Base-by-base conservation (phyloP, 2,888 invertebrate genomes). In the Oxyscelio sp. region DNA sequence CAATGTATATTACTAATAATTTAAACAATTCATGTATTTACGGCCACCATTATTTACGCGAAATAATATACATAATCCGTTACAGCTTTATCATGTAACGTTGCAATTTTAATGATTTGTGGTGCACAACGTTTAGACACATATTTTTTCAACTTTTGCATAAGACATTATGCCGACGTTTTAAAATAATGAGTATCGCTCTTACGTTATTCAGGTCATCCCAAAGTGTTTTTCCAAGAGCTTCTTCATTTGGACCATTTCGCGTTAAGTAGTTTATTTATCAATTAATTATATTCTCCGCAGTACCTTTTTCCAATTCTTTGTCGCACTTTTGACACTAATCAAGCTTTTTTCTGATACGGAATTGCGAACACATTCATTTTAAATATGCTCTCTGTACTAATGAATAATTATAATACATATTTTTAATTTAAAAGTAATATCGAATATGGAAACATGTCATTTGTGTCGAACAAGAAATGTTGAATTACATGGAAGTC, bases 221-320 rank as follows among this genome's bases (percentile, higher is more conserved):
- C 79, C 63, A 79, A 79, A 79, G 48, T 78, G 78, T 78, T 78
- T 78, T 78, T 78, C 78, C 78, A 48, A 78, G 78, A 78, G 78
- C 34, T 45, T 78, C 70, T 54, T 68, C 70, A 22, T 78, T 68
- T 61, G 68, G 38, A 61, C 19, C 52, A 34, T 68, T 78, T 68
- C 34, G 24, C 11, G 63, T n/a, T 1, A 31, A 59, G 24, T 38
- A 13, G 17, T 45, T 70, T 70, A 59, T 43, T 43, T 19, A 54
- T 31, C 22, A 70, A 70, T 78, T 66, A 52, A 63, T 24, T 65
- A 22, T 19, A 24, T 50, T 34, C 27, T 50, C n/a, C 21, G 8
- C 50, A 3, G 27, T 6, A 19, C 19, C 3, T 27, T 21, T 4
- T n/a, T n/a, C n/a, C n/a, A n/a, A n/a, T n/a, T n/a, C n/a, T n/a